Evolutionary conservation across 2,888 invertebrate genomes (phyloP).

Genomic region (Scelioninae gen. 1): DNA sequence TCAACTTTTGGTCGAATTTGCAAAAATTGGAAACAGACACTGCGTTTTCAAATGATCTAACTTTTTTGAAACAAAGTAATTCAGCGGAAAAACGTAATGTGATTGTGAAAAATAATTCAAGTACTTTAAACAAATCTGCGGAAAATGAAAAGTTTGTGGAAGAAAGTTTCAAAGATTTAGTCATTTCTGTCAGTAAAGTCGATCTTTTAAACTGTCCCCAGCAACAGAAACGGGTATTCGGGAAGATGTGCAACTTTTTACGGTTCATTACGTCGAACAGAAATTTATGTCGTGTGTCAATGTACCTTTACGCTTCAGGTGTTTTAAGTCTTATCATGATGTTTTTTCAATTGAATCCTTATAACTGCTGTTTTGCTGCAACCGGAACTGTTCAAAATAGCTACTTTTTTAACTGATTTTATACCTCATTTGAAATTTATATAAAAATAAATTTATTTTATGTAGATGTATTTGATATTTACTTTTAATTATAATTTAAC

Average conservation of each 20-base stretch:
- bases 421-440: conserved; percentile 25
- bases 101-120: no score
- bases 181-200: conserved; percentile 7
- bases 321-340: conserved; percentile 75
- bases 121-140: neutral
- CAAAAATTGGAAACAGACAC: no score
- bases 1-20: conserved; percentile 16
- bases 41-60: no score
- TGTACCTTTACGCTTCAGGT: conserved; percentile 78
- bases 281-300: conserved; percentile 75
- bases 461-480: neutral
- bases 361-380: conserved; percentile 62
- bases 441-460: conserved; percentile 22
- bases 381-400: no score
- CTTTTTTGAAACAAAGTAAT: no score
- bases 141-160: neutral
- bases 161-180: no score
- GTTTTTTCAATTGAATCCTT: conserved; percentile 71
- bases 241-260: conserved; percentile 34
- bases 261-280: conserved; percentile 74
- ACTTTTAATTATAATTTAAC: neutral
- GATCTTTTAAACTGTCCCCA: conserved; percentile 1
- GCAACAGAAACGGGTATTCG: no score
- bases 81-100: no score
- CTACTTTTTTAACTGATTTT: no score